Evolutionary conservation across 1,140 invertebrate genomes (phyloP).

Genomic region (Drosophila mojavensis): DNA sequence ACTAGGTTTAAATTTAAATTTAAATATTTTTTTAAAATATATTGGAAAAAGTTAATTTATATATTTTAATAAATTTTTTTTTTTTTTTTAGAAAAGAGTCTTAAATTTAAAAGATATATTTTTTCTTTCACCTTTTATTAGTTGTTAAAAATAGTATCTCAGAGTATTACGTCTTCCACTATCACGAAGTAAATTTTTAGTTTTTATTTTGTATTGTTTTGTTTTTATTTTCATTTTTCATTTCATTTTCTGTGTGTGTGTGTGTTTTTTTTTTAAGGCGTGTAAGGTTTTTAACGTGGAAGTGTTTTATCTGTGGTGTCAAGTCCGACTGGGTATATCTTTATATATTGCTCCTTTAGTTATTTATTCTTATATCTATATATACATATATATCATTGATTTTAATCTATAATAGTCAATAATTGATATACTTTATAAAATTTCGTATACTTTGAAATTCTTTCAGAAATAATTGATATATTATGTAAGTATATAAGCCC

Average conservation of each 20-base stretch:
- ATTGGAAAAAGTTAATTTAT: no score
- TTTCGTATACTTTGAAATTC: not conserved
- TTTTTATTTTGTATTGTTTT: conserved; percentile 21
- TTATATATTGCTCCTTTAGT: not conserved
- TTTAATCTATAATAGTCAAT: not conserved
- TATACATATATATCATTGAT: not conserved
- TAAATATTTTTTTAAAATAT: no score
- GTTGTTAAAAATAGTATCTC: not conserved
- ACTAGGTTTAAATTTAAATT: no score
- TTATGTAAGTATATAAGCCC: not conserved
- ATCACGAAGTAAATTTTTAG: not conserved
- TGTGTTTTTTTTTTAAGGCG: conserved; percentile 42
- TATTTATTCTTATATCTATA: not conserved
- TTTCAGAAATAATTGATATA: not conserved
- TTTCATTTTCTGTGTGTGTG: no score
- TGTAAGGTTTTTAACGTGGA: conserved; percentile 43
- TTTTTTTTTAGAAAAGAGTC: no score
- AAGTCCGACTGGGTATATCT: not conserved
- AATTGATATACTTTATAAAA: not conserved
- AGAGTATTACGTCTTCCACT: conserved; percentile 8
- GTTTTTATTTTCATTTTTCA: conserved; percentile 19
- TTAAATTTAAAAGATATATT: no score
- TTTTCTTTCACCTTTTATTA: no score
- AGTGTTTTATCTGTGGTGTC: conserved; percentile 36
- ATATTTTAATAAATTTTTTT: no score